A percentile compares a stretch with the other conserved stretches of the same genome.
phyloP scores from a whole-genome alignment of 2,113 vertebrate genomes.

The Regulus satrapa region DNA sequence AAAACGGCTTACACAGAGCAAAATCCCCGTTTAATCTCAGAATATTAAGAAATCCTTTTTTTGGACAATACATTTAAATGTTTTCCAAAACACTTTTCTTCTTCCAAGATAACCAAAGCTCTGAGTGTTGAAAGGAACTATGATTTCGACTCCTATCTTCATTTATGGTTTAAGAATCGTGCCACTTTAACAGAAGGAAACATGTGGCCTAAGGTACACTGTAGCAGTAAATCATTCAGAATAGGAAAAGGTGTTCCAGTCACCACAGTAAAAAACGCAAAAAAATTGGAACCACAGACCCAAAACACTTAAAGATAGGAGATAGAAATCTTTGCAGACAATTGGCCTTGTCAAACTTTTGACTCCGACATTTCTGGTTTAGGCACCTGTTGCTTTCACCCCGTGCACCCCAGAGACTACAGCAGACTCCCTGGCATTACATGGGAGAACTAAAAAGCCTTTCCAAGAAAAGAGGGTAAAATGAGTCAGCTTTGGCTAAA shows the following conservation, averaged over 20 bases:
- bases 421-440: not conserved
- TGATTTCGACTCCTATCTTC: not conserved
- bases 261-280: not conserved
- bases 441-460: not conserved
- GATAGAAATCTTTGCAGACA: not conserved
- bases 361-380: not conserved
- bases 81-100: slow-evolving; percentile 5
- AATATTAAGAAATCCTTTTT: slow-evolving; percentile 32
- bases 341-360: not conserved
- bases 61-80: not conserved
- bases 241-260: not conserved
- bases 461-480: not conserved
- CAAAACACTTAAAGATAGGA: not conserved
- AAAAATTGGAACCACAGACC: not conserved
- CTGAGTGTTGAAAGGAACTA: not conserved
- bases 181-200: not conserved
- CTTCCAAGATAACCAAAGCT: not conserved
- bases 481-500: not conserved
- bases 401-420: not conserved
- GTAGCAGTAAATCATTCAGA: not conserved
- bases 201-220: not conserved
- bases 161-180: not conserved
- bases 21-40: slow-evolving; percentile 30
- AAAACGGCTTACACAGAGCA: slow-evolving; percentile 41
- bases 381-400: not conserved